Conservation (phyloP, 2,797 vertebrate species). For the Poeciliopsis presidionis region DNA sequence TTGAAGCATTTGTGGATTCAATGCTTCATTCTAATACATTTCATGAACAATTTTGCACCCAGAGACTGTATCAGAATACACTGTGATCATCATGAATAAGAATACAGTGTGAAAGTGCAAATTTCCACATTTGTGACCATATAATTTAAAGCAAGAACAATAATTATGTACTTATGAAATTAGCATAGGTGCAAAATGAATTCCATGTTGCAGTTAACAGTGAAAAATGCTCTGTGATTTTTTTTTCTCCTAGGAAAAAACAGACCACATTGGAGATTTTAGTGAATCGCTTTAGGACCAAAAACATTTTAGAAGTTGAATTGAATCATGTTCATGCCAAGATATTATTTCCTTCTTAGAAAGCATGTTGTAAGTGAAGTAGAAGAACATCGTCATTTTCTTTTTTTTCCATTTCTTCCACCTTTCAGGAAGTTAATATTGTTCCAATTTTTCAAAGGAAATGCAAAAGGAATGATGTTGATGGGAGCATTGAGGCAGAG, state of each 20-base stretch:
- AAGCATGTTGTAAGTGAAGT: conserved; percentile 25
- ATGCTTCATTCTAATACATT: background rate
- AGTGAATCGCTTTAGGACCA: background rate
- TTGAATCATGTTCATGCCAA: conserved; percentile 42
- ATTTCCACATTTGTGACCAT: background rate
- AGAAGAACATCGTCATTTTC: conserved; percentile 33
- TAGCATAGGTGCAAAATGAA: background rate
- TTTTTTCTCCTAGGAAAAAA: background rate
- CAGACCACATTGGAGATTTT: background rate
- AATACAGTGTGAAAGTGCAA: background rate
- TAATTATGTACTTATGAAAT: background rate
- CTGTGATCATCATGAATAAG: background rate
- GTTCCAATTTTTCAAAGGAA: conserved; percentile 70
- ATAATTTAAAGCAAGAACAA: background rate
- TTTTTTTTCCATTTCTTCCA: background rate
- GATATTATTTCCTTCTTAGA: conserved; percentile 40
- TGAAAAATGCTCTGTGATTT: background rate
- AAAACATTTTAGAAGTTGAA: conserved; percentile 53
- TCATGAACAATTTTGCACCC: background rate
- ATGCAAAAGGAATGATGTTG: conserved; percentile 70
- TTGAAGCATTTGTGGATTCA: background rate
- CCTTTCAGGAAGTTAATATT: conserved; percentile 66
- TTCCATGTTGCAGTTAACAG: background rate
- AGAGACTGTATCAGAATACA: background rate
- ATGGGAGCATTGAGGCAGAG: conserved; percentile 56